A percentile compares a stretch with the other conserved stretches of the same genome.
Evolutionary conservation across 2,113 vertebrate genomes (phyloP).

Genomic region (Alaudala cheleensis): DNA sequence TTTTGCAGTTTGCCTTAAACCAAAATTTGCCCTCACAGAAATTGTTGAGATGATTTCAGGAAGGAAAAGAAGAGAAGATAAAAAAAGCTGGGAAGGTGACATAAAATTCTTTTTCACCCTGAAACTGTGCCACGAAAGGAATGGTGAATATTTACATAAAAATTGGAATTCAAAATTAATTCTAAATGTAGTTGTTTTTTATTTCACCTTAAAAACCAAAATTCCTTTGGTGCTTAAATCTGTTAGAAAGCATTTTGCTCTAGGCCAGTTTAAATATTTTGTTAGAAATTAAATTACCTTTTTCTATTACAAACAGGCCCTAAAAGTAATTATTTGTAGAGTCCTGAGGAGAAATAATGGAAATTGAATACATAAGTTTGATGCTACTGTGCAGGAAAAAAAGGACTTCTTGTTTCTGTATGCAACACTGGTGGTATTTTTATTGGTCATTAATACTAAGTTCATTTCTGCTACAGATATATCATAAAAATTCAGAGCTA

Average conservation of each 20-base stretch:
- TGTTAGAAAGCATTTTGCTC: not conserved
- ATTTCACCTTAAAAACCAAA: not conserved
- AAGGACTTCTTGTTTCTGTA: not conserved
- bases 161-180: not conserved
- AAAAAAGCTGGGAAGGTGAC: not conserved
- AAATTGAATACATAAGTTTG: not conserved
- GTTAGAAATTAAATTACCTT: not conserved
- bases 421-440: not conserved
- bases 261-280: not conserved
- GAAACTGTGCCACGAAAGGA: not conserved
- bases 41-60: not conserved
- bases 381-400: not conserved
- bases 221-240: not conserved
- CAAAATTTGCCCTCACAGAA: not conserved
- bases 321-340: conserved; percentile 18
- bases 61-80: not conserved
- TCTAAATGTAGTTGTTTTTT: not conserved
- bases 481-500: not conserved
- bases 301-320: not conserved
- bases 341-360: conserved; percentile 8
- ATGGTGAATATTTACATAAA: not conserved
- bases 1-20: not conserved
- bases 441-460: not conserved
- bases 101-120: not conserved
- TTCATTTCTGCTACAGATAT: not conserved